Conservation (phyloP, 1,140 invertebrate species). For the Nylanderia fulva region DNA sequence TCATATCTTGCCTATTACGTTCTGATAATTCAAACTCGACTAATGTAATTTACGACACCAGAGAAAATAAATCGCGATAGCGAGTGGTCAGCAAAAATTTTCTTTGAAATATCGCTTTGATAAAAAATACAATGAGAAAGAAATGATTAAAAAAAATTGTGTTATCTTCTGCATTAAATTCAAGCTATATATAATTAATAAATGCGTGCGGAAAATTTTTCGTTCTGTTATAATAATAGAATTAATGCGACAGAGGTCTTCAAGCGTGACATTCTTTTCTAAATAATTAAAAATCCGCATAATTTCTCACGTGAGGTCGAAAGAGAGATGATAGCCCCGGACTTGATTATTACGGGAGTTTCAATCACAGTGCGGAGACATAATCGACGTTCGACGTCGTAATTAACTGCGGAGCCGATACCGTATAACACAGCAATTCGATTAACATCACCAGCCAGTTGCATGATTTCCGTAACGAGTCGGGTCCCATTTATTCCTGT, state of each 20-base stretch:
- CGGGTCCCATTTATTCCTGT: constrained; percentile 51
- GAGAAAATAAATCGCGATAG: not conserved
- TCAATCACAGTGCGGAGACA: not conserved
- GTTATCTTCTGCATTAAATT: not conserved
- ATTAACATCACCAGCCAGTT: constrained; percentile 50
- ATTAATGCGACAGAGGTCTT: not conserved
- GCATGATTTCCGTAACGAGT: constrained; percentile 59
- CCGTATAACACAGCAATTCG: constrained; percentile 24
- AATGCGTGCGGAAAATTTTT: not conserved
- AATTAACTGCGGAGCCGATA: constrained; percentile 21
- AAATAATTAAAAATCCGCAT: not conserved
- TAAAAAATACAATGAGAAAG: not conserved
- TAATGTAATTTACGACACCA: constrained; percentile 15
- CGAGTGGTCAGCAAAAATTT: not conserved
- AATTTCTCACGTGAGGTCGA: not conserved
- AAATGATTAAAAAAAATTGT: not conserved
- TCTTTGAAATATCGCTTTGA: not conserved
- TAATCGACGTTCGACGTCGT: not conserved
- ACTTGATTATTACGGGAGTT: not conserved
- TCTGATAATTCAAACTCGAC: not conserved
- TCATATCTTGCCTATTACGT: not conserved
- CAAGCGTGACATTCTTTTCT: not conserved
- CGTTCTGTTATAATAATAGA: not conserved
- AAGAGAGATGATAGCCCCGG: not conserved
- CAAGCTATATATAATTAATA: not conserved